phyloP scores from a whole-genome alignment of 1,140 invertebrate species.

The Saccostrea echinata region DNA sequence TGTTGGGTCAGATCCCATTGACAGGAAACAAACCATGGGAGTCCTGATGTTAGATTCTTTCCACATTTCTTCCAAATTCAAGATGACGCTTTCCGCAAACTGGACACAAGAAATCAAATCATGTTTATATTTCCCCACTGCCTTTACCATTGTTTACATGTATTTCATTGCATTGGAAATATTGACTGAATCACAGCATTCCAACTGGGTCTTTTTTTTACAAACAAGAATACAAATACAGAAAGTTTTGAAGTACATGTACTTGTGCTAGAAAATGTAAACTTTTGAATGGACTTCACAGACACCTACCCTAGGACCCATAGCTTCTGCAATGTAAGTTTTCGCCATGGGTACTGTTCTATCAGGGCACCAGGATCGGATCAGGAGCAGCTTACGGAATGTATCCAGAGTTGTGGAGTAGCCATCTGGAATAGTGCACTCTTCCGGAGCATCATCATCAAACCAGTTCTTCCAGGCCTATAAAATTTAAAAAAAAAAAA shows the following conservation, averaged over 20 bases:
- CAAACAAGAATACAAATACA: neutral
- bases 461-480: constrained; percentile 94
- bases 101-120: constrained; percentile 78
- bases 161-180: neutral
- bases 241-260: too few species aligned
- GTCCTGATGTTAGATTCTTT: constrained; percentile 92
- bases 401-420: constrained; percentile 92
- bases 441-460: constrained; percentile 95
- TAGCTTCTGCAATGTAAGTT: constrained; percentile 87
- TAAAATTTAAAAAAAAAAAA: constrained; percentile 7
- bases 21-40: constrained; percentile 95
- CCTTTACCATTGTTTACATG: neutral
- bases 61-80: constrained; percentile 95
- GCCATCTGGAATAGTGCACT: constrained; percentile 93
- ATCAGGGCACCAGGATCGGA: constrained; percentile 97
- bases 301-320: constrained; percentile 79
- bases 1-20: constrained; percentile 97
- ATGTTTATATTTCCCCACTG: neutral
- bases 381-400: constrained; percentile 93
- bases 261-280: neutral
- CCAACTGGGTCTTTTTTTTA: neutral
- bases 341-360: constrained; percentile 94
- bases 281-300: neutral
- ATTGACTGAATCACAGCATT: neutral
- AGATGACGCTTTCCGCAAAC: constrained; percentile 94